Conservation (phyloP, 2,797 vertebrate species). For the Margarornis squamiger region DNA sequence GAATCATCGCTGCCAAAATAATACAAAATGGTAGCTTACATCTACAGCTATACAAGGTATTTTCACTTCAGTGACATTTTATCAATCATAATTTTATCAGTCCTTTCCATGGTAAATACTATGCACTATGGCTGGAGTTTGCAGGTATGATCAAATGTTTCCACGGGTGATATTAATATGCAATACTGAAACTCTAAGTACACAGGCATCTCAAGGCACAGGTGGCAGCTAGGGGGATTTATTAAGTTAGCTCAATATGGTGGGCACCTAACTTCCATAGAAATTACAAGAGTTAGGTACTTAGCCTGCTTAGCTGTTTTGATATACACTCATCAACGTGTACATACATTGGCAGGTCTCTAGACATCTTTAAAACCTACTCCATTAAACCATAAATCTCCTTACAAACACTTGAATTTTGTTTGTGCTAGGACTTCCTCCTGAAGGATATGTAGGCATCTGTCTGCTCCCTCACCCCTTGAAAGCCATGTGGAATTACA, state of each 20-base stretch:
- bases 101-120: not conserved
- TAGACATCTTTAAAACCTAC: not conserved
- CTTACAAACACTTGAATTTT: not conserved
- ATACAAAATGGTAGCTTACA: not conserved
- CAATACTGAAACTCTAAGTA: not conserved
- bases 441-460: not conserved
- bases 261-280: not conserved
- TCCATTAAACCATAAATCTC: conserved; percentile 1
- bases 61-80: not conserved
- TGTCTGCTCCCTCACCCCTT: not conserved
- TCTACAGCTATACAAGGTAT: not conserved
- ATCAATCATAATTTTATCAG: not conserved
- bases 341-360: not conserved
- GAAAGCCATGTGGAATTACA: not conserved
- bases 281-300: not conserved
- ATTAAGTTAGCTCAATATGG: not conserved
- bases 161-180: not conserved
- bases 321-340: not conserved
- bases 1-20: not conserved
- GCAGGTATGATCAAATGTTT: not conserved
- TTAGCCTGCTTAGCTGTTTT: not conserved
- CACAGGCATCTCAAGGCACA: not conserved
- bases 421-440: not conserved
- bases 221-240: not conserved
- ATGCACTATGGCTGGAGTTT: not conserved